Evolutionary conservation across 2,888 invertebrate genomes (phyloP), one percentile per base, ranked within the genome.

Genomic region (Glaucopsyche alexis): DNA sequence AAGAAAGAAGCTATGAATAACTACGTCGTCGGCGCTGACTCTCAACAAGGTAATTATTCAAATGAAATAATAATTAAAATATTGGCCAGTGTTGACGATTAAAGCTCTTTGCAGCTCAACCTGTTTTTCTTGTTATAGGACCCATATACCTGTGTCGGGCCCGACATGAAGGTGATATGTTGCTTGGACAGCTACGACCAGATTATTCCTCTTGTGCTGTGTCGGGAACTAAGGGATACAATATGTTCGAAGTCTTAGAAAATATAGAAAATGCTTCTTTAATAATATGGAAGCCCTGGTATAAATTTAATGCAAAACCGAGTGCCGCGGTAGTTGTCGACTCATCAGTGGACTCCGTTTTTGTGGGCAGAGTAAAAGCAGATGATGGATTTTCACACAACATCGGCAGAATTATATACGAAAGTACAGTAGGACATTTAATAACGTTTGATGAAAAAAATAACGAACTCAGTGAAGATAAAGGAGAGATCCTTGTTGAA

Each of bases 401-500:
- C 81, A 93, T 97, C 77, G 97, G 97, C 16, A 95, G 95, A 79
- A 94, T 97, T 77, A 95, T 95, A 81, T 94, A 95, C 60, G 93
- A 91, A 79, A 94, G 94, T 76, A 94, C 93, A 72, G 91, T 96
- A 72, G 97, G 97, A 11, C 94, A 94, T 80, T 94, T 96, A 77
- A 93, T 94, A 77, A 95, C 96, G 50, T 95, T 95, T 74, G 95
- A 95, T 81, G 94, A 95, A 74, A 90, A 94, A 74, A 93, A 94
- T 70, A 94, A 94, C 76, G 94, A 94, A 80, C 79, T 93, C 40
- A 82, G 82, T 64, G 94, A 93, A 81, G 94, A 94, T 75, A 94
- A 94, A 70, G 97, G 97, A 0, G 96, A 97, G 83, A 94, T 98
- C 71, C 90, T 98, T 42, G 94, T 96, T 8, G 97, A 97, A 90